Percentiles rank a stretch among this genome's conserved stretches.
Evolutionary conservation across 53 echinoderm and acorn worm species (phyloP).

Genomic region (Zoroaster sp.): DNA sequence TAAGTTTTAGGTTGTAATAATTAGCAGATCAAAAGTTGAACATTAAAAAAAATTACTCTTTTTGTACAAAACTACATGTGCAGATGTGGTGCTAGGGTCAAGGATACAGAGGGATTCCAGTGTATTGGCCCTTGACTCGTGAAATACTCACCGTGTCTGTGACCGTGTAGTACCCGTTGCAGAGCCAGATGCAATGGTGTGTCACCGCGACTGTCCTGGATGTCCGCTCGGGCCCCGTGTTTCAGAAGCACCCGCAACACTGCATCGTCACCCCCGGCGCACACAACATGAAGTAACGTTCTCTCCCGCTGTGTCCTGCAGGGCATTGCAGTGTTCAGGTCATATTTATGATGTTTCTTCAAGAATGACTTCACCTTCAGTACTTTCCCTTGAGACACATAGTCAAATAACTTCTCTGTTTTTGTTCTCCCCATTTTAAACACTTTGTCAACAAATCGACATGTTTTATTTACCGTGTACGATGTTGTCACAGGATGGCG

Average conservation of each 20-base stretch:
- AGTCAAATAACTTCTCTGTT: slow-evolving; percentile 78
- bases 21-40: no score
- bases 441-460: no score
- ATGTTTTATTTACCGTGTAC: no score
- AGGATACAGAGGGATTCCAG: no score
- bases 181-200: slow-evolving; percentile 85
- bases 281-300: slow-evolving; percentile 59
- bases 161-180: slow-evolving; percentile 67
- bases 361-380: slow-evolving; percentile 76
- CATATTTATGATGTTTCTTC: slow-evolving; percentile 70
- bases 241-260: slow-evolving; percentile 67
- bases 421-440: slow-evolving; percentile 72
- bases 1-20: no score
- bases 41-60: neutral
- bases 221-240: slow-evolving; percentile 70
- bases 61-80: neutral
- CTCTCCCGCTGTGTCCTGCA: slow-evolving; percentile 15
- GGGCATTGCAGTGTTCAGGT: slow-evolving; percentile 46
- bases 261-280: slow-evolving; percentile 73
- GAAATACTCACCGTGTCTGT: slow-evolving; percentile 68
- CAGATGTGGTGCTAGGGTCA: no score
- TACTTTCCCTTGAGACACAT: slow-evolving; percentile 78
- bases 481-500: no score
- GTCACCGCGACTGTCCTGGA: slow-evolving; percentile 75
- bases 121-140: neutral